Base-by-base conservation (phyloP, 2,888 invertebrate genomes). In the Dolichopus griseipennis region DNA sequence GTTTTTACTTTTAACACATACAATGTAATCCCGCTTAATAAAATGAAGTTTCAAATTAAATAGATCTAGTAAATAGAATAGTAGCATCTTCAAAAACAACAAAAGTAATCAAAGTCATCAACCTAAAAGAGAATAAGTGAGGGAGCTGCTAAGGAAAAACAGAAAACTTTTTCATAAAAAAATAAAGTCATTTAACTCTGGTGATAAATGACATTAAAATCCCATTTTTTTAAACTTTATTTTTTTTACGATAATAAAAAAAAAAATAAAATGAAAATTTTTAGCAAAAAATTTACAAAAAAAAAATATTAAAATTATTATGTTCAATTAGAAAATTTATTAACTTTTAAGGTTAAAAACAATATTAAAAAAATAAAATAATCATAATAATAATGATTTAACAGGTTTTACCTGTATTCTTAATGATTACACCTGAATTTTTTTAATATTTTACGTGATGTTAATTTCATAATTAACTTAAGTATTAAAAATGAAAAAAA, bases 131-230 rank as follows among this genome's bases (percentile, higher is more conserved):
- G 5, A n/a, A 27, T 4, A 37, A 37, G 12, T 37, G 37, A 37
- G 3, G 37, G 12, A 4, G 37, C 3, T 37, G 37, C 8, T 37
- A 7, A 27, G 27, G 27, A 5, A 27, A 27, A 27, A 27, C 2
- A 27, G 5, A 18, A 52, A 52, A 52, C 52, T 52, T 52, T 52
- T 52, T 18, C 9, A 52, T 18, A 52, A 52, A 52, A 52, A 18
- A 52, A 52, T 18, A 52, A 52, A 52, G 18, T 52, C 52, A 52
- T 52, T 52, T 52, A 52, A 15, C 2, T 37, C 18, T 7, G 52
- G 52, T 52, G 52, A 52, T 52, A 52, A 52, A 52, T 52, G 52
- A 52, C 52, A 52, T 52, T 52, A 52, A 52, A 52, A 52, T 52
- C 18, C 15, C 15, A 52, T 52, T 52, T 52, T 52, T 52, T 37